phyloP scores from a whole-genome alignment of 2,113 vertebrate species.

The Mixornis gularis region DNA sequence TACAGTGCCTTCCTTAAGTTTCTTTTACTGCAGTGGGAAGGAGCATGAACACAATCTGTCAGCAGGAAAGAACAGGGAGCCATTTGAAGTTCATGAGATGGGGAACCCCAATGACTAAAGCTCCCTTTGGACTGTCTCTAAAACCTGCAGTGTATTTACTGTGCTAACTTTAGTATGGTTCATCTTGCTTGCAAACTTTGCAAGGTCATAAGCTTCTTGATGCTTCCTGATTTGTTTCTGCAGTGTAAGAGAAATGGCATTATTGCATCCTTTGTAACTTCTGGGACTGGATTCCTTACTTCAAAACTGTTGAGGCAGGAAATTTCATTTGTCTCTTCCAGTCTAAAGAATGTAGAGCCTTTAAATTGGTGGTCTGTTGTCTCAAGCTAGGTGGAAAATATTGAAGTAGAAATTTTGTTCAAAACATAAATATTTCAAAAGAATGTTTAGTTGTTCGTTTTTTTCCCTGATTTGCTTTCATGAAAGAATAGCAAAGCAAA shows the following conservation, averaged over 20 bases:
- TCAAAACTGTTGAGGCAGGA: neutral
- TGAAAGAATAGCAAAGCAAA: neutral
- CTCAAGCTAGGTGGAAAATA: neutral
- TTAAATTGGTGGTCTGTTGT: neutral
- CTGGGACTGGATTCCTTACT: neutral
- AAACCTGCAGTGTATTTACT: neutral
- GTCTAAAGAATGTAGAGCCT: neutral
- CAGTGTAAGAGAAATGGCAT: neutral
- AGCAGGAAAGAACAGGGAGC: neutral
- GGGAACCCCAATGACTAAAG: neutral
- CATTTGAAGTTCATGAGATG: fast-evolving
- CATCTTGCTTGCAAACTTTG: neutral
- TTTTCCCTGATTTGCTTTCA: neutral
- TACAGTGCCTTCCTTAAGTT: neutral
- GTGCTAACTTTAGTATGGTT: neutral
- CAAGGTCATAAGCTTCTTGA: neutral
- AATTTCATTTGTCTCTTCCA: neutral
- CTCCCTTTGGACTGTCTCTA: neutral
- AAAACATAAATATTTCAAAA: neutral
- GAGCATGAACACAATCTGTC: neutral
- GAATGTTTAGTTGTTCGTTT: neutral
- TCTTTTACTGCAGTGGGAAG: neutral
- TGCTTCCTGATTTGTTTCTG: neutral
- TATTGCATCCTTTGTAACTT: neutral
- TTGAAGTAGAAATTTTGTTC: neutral